Percentiles rank a stretch among this genome's conserved stretches.
phyloP scores from a whole-genome alignment of 2,888 invertebrate species.

The Celastrina argiolus region DNA sequence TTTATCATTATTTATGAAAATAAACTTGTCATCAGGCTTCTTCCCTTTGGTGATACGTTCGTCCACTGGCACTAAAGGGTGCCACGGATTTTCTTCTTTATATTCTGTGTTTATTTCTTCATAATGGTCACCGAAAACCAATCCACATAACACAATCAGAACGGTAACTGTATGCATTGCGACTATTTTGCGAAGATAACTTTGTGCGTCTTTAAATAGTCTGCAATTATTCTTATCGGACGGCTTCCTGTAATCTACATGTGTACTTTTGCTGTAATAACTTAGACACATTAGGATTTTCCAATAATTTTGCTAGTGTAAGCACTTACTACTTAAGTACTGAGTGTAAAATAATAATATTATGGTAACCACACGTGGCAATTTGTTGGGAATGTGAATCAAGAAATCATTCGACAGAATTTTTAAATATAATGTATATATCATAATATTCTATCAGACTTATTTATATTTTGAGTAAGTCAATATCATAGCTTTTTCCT shows the following conservation, averaged over 20 bases:
- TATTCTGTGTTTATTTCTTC: conserved; percentile 18
- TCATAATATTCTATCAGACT: too few species aligned
- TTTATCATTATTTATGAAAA: conserved; percentile 32
- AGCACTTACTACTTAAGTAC: not conserved
- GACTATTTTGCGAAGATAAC: not conserved
- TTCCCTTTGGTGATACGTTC: conserved; percentile 43
- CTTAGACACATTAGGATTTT: conserved; percentile 13
- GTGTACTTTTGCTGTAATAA: conserved; percentile 1
- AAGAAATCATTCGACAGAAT: too few species aligned
- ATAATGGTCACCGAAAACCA: conserved; percentile 24
- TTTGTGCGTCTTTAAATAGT: conserved; percentile 24
- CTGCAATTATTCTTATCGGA: conserved; percentile 30
- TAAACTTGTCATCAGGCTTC: conserved; percentile 43
- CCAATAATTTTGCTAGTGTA: conserved; percentile 4
- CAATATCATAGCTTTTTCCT: too few species aligned
- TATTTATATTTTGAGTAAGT: too few species aligned
- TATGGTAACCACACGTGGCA: too few species aligned
- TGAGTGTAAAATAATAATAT: not conserved
- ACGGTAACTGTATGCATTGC: not conserved
- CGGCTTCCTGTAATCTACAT: conserved; percentile 24
- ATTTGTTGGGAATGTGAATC: too few species aligned
- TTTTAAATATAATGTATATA: too few species aligned
- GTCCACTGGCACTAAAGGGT: conserved; percentile 39
- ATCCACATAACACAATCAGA: conserved; percentile 15
- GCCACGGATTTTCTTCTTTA: conserved; percentile 38